phyloP scores from a whole-genome alignment of 1,140 invertebrate species.

The Bemisia tabaci region DNA sequence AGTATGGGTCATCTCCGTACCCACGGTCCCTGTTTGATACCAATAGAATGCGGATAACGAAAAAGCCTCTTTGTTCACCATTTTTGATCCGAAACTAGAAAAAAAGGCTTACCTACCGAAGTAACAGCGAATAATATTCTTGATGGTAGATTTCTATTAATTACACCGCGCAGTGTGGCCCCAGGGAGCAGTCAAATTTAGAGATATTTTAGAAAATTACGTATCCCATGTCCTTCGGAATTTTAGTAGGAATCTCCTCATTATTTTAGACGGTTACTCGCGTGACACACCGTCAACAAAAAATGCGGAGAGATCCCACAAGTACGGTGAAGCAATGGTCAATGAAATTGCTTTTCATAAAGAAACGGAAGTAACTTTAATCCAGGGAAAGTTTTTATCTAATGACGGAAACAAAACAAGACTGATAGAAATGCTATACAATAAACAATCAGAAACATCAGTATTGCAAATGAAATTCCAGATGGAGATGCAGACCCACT shows the following conservation, averaged over 20 bases:
- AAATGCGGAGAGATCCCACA: background rate
- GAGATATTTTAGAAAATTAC: slow-evolving; percentile 15
- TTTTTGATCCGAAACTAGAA: no score
- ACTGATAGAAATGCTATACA: no score
- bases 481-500: no score
- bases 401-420: no score
- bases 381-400: no score
- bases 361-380: no score
- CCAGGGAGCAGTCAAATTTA: slow-evolving; percentile 16
- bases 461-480: no score
- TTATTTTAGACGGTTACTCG: no score
- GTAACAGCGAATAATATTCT: slow-evolving; percentile 10
- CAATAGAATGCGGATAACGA: slow-evolving; percentile 31
- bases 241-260: slow-evolving; percentile 11
- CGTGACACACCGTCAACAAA: no score
- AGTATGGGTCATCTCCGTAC: slow-evolving; percentile 30
- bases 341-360: no score
- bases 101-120: background rate
- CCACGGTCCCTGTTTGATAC: slow-evolving; percentile 30
- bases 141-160: slow-evolving; percentile 20
- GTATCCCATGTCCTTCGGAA: slow-evolving; percentile 16
- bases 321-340: background rate
- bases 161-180: slow-evolving; percentile 17
- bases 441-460: no score
- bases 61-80: slow-evolving; percentile 27